Percentiles rank a stretch among this genome's conserved stretches.
Evolutionary conservation across 92 coral and sea anemone species (phyloP).

Genomic region (Paragorgia papillata): DNA sequence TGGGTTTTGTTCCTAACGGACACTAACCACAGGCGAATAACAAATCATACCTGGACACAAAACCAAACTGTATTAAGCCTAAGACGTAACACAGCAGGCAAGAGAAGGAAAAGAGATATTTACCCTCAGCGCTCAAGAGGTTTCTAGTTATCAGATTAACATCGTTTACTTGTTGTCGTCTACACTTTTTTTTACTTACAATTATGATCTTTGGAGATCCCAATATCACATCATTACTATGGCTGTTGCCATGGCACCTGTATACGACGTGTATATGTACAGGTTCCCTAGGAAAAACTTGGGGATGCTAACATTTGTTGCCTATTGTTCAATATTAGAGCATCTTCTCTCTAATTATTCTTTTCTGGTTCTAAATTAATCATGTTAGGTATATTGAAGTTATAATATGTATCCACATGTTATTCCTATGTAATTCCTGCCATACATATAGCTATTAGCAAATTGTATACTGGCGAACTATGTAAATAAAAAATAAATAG

Average conservation of each 20-base stretch:
- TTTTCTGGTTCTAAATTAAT: neutral
- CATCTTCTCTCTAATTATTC: neutral
- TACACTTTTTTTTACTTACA: neutral
- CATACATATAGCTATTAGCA: too few relatives aligned
- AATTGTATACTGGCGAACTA: too few relatives aligned
- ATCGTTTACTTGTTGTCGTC: constrained; percentile 34
- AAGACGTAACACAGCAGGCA: constrained; percentile 21
- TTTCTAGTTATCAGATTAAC: constrained; percentile 31
- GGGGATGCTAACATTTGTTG: neutral
- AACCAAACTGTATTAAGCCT: neutral
- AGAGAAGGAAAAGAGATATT: constrained; percentile 27
- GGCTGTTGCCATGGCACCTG: constrained; percentile 14
- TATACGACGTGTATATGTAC: too few relatives aligned
- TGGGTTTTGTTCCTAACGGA: constrained; percentile 11
- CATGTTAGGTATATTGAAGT: neutral
- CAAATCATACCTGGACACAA: constrained; percentile 2
- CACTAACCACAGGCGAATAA: constrained; percentile 16
- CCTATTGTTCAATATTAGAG: neutral
- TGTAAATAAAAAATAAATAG: too few relatives aligned
- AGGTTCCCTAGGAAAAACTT: neutral
- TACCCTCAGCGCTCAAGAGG: constrained; percentile 19
- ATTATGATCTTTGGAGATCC: neutral
- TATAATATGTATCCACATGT: neutral
- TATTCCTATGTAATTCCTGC: too few relatives aligned
- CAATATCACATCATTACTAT: neutral